phyloP scores from a whole-genome alignment of 2,797 vertebrate genomes.

The Acanthornis magna region DNA sequence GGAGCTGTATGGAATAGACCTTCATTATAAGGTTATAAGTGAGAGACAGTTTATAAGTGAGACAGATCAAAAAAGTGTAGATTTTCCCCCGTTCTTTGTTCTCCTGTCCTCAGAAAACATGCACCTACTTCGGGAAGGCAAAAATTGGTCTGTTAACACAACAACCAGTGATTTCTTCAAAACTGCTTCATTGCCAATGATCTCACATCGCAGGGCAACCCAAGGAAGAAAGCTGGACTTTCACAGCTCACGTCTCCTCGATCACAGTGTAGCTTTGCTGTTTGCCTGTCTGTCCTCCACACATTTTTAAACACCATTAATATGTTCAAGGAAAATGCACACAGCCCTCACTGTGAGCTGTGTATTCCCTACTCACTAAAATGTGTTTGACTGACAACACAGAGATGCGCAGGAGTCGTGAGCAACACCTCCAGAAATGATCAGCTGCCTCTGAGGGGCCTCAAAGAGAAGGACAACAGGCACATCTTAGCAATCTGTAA shows the following conservation, averaged over 20 bases:
- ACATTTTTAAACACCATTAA: neutral
- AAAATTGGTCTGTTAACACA: neutral
- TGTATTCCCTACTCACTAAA: neutral
- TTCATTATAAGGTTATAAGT: neutral
- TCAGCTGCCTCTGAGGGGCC: neutral
- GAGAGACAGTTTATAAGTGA: neutral
- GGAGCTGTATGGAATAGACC: neutral
- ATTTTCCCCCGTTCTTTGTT: neutral
- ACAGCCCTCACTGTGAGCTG: neutral
- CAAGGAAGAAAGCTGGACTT: neutral
- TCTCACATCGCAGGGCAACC: neutral
- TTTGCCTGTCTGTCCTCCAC: neutral
- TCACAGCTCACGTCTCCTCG: neutral
- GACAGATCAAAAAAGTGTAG: neutral
- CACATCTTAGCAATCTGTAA: neutral
- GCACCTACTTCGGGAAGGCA: neutral
- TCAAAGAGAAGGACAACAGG: neutral
- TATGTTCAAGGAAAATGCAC: neutral
- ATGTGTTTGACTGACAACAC: neutral
- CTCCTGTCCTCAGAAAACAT: neutral
- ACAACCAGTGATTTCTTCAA: neutral
- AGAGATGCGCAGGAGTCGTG: neutral
- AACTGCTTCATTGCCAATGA: neutral
- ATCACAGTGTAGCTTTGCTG: neutral
- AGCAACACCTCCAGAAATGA: neutral